Evolutionary conservation across 2,113 vertebrate species (phyloP).

Genomic region (Tonatia bakeri): DNA sequence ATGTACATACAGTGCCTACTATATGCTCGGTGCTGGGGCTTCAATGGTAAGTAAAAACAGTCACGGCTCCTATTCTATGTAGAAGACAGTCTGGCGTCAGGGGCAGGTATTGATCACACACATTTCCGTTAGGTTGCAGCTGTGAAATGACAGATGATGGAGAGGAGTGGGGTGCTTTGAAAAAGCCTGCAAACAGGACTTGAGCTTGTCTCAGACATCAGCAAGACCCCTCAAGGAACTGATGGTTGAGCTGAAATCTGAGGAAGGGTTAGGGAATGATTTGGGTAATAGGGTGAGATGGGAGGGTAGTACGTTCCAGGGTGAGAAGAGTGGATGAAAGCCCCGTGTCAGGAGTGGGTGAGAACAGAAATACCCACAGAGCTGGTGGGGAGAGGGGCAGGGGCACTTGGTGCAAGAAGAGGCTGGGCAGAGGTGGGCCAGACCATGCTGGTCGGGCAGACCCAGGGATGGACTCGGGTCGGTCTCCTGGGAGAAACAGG

Average conservation of each 20-base stretch:
- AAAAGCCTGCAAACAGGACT: neutral
- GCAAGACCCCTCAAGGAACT: neutral
- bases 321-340: neutral
- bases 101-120: neutral
- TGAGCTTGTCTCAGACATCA: neutral
- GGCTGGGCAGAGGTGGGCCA: neutral
- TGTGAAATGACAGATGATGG: neutral
- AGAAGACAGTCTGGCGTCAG: accelerated
- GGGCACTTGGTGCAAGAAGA: neutral
- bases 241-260: neutral
- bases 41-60: neutral
- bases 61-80: accelerated
- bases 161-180: neutral
- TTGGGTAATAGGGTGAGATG: neutral
- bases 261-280: neutral
- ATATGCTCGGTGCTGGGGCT: neutral
- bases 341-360: neutral
- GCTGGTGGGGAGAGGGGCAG: neutral
- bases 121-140: neutral
- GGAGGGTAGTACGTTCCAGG: neutral
- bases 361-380: neutral
- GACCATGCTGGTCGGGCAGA: neutral
- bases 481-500: neutral
- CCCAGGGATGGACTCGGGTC: neutral
- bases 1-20: neutral